Evolutionary conservation across 2,797 vertebrate genomes (phyloP).

Genomic region (Apogon talboti): DNA sequence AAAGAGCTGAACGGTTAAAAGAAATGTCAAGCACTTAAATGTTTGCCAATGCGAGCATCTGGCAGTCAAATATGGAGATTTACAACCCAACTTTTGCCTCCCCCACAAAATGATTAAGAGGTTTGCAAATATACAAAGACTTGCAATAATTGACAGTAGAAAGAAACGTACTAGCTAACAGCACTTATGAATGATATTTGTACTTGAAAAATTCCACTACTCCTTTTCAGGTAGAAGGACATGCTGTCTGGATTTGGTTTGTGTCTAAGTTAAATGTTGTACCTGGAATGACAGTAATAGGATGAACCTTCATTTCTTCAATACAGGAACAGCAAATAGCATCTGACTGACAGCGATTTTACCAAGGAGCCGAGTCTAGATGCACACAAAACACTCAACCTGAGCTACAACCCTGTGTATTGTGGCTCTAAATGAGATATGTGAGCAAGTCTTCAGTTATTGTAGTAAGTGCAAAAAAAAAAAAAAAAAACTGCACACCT

Average conservation of each 20-base stretch:
- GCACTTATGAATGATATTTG: constrained; percentile 66
- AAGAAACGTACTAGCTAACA: constrained; percentile 64
- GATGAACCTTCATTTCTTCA: constrained; percentile 40
- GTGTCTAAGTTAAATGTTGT: constrained; percentile 39
- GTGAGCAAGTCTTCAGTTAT: constrained; percentile 42
- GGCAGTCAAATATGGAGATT: constrained; percentile 73
- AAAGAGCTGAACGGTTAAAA: constrained; percentile 93
- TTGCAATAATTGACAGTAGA: constrained; percentile 68
- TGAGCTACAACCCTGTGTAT: constrained; percentile 58
- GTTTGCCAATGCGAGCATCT: constrained; percentile 78
- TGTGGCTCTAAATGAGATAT: constrained; percentile 58
- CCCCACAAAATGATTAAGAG: constrained; percentile 65
- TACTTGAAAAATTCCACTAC: constrained; percentile 34
- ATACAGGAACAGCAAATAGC: constrained; percentile 35
- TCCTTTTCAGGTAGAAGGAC: constrained; percentile 52
- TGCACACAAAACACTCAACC: constrained; percentile 46
- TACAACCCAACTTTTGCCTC: constrained; percentile 56
- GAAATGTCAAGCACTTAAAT: constrained; percentile 86
- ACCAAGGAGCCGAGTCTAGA: constrained; percentile 39
- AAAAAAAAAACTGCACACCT: constrained; percentile 35
- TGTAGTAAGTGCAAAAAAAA: constrained; percentile 51
- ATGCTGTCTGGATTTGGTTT: constrained; percentile 51
- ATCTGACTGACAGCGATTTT: constrained; percentile 31
- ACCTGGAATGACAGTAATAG: constrained; percentile 38
- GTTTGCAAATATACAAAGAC: constrained; percentile 76